Evolutionary conservation across 2,888 invertebrate species (phyloP).

Genomic region (Phragmatobia fuliginosa): DNA sequence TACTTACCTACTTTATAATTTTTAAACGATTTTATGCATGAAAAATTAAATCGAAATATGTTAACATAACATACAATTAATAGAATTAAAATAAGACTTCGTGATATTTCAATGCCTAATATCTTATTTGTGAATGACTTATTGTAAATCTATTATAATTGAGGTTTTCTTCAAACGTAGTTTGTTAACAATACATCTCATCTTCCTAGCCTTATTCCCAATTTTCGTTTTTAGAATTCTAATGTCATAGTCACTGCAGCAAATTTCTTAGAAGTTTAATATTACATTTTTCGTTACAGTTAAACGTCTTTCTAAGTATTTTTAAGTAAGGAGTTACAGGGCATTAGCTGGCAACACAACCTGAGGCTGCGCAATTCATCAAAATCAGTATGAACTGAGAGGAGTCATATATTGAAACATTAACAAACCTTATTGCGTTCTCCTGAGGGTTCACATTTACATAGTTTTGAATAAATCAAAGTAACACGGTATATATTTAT

Average conservation of each 20-base stretch:
- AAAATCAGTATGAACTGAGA: constrained; percentile 14
- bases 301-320: not conserved
- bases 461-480: not conserved
- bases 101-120: too few relatives aligned
- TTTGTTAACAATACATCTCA: too few relatives aligned
- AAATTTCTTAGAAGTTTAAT: too few relatives aligned
- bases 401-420: constrained; percentile 1
- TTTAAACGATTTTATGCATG: not conserved
- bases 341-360: not conserved
- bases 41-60: not conserved
- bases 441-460: constrained; percentile 15
- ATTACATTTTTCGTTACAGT: too few relatives aligned
- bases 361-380: constrained; percentile 19
- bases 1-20: not conserved
- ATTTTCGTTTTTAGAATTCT: too few relatives aligned
- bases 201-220: too few relatives aligned
- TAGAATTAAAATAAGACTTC: too few relatives aligned
- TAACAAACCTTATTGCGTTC: constrained; percentile 16
- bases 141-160: too few relatives aligned
- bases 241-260: too few relatives aligned
- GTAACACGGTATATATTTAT: not conserved
- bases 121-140: too few relatives aligned
- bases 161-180: too few relatives aligned
- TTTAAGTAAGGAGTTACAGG: not conserved
- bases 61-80: not conserved